These are phyloP conservation scores for Hemistola chrysoprasaria DNA, from an alignment of 2,888 invertebrate genomes.

Conservation along the genomic window DNA sequence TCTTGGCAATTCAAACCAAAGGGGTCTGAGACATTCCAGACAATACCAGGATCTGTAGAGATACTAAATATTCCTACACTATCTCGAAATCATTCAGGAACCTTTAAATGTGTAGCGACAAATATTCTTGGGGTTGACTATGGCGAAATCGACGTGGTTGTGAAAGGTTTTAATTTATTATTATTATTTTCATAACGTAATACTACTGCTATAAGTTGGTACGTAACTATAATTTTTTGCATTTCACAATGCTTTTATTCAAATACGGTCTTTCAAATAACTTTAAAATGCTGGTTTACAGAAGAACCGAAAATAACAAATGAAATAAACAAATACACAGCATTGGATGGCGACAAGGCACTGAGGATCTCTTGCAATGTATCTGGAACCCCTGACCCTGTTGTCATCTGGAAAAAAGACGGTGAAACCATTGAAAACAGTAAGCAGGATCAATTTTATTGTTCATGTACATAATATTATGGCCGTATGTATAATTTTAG, in stretches of 20 bases:
- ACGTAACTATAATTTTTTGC: too few relatives aligned
- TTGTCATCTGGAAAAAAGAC: slow-evolving; percentile 22
- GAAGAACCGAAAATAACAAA: slow-evolving; percentile 26
- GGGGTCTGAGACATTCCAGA: neutral
- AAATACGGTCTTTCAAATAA: too few relatives aligned
- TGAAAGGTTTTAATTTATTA: too few relatives aligned
- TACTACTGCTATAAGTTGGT: too few relatives aligned
- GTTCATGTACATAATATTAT: neutral
- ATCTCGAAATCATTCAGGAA: slow-evolving; percentile 8
- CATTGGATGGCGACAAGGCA: slow-evolving; percentile 25
- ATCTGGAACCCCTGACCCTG: slow-evolving; percentile 32
- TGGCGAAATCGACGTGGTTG: too few relatives aligned
- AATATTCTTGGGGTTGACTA: slow-evolving; percentile 1
- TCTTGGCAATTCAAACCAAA: too few relatives aligned
- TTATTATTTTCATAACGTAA: too few relatives aligned
- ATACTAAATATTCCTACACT: slow-evolving; percentile 5
- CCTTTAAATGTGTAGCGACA: slow-evolving; percentile 9
- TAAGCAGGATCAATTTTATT: too few relatives aligned
- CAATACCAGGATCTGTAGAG: neutral
- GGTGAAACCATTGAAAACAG: slow-evolving; percentile 7
- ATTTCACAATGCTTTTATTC: too few relatives aligned
- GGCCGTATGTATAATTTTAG: too few relatives aligned
- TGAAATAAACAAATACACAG: slow-evolving; percentile 13
- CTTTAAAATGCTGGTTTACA: too few relatives aligned
- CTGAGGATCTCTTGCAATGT: slow-evolving; percentile 31